phyloP scores from a whole-genome alignment of 2,113 vertebrate genomes.

The Athene cunicularia region DNA sequence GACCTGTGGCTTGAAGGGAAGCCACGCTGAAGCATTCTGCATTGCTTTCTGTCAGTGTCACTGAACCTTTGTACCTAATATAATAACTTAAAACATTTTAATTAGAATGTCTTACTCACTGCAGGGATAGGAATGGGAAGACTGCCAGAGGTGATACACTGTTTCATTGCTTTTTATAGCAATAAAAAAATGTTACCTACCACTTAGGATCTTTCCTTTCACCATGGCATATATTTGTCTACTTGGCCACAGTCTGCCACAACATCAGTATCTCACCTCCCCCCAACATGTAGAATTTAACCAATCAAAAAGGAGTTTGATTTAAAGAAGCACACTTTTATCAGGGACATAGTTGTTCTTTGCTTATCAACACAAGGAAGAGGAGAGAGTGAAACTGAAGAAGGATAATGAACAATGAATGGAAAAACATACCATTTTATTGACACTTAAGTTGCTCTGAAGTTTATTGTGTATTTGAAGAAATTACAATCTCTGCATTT shows the following conservation, averaged over 20 bases:
- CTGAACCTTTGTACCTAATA: not conserved
- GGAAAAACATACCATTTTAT: not conserved
- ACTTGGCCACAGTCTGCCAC: not conserved
- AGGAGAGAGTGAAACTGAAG: not conserved
- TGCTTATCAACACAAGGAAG: not conserved
- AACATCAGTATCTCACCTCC: not conserved
- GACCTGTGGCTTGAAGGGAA: fast-evolving
- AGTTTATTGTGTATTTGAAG: not conserved
- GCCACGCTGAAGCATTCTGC: not conserved
- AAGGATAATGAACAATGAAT: fast-evolving
- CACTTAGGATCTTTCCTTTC: not conserved
- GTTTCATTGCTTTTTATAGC: not conserved
- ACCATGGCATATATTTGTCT: not conserved
- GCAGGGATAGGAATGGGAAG: not conserved
- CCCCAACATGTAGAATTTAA: not conserved
- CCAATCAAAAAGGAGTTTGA: not conserved
- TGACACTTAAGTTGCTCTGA: not conserved
- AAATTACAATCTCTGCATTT: not conserved
- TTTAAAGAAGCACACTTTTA: not conserved
- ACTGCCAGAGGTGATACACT: not conserved
- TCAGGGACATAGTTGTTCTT: not conserved
- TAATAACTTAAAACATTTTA: not conserved
- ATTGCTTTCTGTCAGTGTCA: not conserved
- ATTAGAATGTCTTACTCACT: not conserved
- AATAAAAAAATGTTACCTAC: not conserved